Conservation (phyloP, 2,113 vertebrate species). For the Archilochus colubris region DNA sequence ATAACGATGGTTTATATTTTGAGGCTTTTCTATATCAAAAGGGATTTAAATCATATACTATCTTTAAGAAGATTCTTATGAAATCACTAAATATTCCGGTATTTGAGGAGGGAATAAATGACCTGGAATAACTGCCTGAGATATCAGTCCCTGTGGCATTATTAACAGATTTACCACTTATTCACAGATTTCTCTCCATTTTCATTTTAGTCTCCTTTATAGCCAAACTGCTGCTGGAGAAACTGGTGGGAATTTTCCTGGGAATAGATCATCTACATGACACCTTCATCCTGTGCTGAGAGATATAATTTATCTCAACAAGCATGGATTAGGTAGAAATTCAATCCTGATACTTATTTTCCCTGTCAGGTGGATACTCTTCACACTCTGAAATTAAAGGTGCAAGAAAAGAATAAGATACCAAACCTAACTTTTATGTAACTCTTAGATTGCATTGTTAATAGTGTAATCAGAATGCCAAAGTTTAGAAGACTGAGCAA, state of each 20-base stretch:
- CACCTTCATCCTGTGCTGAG: not conserved
- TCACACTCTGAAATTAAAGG: not conserved
- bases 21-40: not conserved
- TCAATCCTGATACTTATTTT: not conserved
- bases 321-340: not conserved
- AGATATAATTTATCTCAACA: not conserved
- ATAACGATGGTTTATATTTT: not conserved
- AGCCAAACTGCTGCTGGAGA: not conserved
- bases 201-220: not conserved
- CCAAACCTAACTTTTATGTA: not conserved
- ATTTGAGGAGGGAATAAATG: not conserved
- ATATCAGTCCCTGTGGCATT: too few species aligned
- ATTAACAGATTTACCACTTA: not conserved
- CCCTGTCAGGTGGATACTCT: not conserved
- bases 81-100: not conserved
- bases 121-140: not conserved
- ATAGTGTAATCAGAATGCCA: not conserved
- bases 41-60: accelerated
- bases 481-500: not conserved
- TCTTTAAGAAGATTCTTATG: not conserved
- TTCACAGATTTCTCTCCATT: not conserved
- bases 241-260: not conserved
- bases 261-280: not conserved
- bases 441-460: not conserved
- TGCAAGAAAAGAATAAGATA: not conserved